Percentiles rank a stretch among this genome's conserved stretches.
phyloP scores from a whole-genome alignment of 2,888 invertebrate genomes.

The Coenonympha glycerion region DNA sequence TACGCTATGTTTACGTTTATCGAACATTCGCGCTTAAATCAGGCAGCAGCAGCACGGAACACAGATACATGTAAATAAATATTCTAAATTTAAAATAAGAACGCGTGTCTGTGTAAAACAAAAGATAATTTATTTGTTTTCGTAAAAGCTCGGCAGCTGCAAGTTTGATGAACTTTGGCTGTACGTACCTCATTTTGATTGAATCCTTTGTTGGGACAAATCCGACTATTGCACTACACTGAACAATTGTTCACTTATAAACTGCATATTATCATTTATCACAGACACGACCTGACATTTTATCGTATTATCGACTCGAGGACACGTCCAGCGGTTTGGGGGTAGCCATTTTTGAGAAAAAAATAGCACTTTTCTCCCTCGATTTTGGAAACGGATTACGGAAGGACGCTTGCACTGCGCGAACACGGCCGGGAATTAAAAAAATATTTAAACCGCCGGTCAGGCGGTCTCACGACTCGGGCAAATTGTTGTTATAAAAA shows the following conservation, averaged over 20 bases:
- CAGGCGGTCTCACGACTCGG: conserved; percentile 30
- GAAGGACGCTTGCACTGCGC: conserved; percentile 63
- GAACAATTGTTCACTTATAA: conserved; percentile 71
- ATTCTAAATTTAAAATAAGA: conserved; percentile 55
- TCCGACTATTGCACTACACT: conserved; percentile 72
- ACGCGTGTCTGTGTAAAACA: conserved; percentile 50
- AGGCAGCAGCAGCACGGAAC: conserved; percentile 43
- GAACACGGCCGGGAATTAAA: conserved; percentile 39
- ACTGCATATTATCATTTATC: conserved; percentile 70
- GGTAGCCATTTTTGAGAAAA: conserved; percentile 73
- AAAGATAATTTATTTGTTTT: conserved; percentile 62
- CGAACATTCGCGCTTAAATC: conserved; percentile 37
- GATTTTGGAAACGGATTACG: conserved; percentile 56
- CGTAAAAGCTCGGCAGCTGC: conserved; percentile 36
- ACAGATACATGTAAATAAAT: conserved; percentile 53
- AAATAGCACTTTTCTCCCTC: conserved; percentile 55
- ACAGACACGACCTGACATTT: conserved; percentile 60
- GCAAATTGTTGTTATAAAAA: conserved; percentile 22
- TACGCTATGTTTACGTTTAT: conserved; percentile 66
- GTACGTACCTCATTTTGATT: conserved; percentile 71
- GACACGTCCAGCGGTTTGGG: conserved; percentile 52
- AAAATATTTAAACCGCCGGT: conserved; percentile 31
- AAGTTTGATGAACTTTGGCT: conserved; percentile 61
- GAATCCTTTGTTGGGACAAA: conserved; percentile 70
- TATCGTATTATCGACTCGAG: conserved; percentile 52